phyloP scores from a whole-genome alignment of 2,797 vertebrate genomes.

The Muraenolepis orangiensis region DNA sequence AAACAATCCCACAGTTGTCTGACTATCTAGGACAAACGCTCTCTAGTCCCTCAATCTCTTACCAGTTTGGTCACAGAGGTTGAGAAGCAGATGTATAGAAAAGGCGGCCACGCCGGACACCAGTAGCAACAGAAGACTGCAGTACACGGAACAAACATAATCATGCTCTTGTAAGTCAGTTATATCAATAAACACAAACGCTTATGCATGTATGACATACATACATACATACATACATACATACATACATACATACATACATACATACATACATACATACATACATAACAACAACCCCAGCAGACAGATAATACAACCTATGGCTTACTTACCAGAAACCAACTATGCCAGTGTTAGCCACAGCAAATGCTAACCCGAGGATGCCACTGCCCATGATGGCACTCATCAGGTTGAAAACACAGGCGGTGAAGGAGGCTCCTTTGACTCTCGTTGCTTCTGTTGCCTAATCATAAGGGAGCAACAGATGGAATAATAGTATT shows the following conservation, averaged over 20 bases:
- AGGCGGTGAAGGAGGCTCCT: conserved; percentile 83
- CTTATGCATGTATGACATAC: no score
- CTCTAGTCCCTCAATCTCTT: conserved; percentile 30
- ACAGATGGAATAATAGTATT: background rate
- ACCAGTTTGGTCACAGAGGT: conserved; percentile 92
- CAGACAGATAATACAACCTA: background rate
- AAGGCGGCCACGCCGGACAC: conserved; percentile 85
- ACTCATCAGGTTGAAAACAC: conserved; percentile 94
- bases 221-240: no score
- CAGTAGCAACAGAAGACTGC: conserved; percentile 82
- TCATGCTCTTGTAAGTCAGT: background rate
- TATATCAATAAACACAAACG: background rate
- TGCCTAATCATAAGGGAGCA: conserved; percentile 41
- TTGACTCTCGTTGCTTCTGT: conserved; percentile 23
- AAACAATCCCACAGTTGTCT: background rate
- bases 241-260: no score
- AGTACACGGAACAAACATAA: conserved; percentile 8
- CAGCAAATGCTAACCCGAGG: conserved; percentile 88
- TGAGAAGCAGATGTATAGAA: conserved; percentile 90
- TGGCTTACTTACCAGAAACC: conserved; percentile 83
- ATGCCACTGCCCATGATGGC: conserved; percentile 96
- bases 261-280: background rate
- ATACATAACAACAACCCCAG: background rate
- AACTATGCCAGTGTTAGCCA: conserved; percentile 87
- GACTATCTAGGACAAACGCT: background rate